Percentiles rank a stretch among this genome's conserved stretches.
Evolutionary conservation across 1,140 invertebrate species (phyloP).

Genomic region (Lucilia cuprina): DNA sequence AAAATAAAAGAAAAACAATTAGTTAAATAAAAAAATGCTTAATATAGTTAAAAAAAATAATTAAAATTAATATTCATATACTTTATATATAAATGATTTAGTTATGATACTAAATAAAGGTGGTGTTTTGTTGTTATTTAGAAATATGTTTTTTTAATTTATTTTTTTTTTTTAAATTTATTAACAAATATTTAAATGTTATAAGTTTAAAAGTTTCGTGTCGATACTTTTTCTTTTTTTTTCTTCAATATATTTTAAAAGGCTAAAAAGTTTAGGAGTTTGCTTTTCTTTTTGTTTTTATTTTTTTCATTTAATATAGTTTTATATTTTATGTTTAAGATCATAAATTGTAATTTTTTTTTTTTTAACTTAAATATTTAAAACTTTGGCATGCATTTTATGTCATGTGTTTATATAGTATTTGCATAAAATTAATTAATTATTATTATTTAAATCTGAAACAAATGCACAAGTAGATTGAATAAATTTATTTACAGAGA

Average conservation of each 20-base stretch:
- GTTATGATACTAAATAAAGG: conserved; percentile 15
- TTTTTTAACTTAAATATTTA: conserved; percentile 44
- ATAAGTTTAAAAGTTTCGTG: not conserved
- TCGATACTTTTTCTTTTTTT: conserved; percentile 30
- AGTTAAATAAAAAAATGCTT: not conserved
- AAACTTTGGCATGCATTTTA: conserved; percentile 62
- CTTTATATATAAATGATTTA: not conserved
- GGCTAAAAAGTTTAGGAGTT: conserved; percentile 56
- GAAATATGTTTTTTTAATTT: not conserved
- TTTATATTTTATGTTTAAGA: not conserved
- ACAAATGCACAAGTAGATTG: conserved; percentile 23
- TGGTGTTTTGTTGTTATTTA: conserved; percentile 5
- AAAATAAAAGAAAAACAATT: not conserved
- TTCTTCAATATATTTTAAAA: conserved; percentile 35
- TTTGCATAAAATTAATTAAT: not conserved
- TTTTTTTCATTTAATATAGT: not conserved
- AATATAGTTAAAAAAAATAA: not conserved
- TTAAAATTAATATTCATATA: not conserved
- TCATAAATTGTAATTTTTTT: conserved; percentile 23
- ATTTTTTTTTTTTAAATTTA: not conserved
- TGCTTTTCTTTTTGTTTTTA: conserved; percentile 45
- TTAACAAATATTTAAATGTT: conserved; percentile 6
- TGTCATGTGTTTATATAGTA: conserved; percentile 51
- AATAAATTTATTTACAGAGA: conserved; percentile 40
- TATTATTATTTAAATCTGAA: conserved; percentile 5